Conservation (phyloP, 2,888 invertebrate genomes). For the Choreutis nemorana region DNA sequence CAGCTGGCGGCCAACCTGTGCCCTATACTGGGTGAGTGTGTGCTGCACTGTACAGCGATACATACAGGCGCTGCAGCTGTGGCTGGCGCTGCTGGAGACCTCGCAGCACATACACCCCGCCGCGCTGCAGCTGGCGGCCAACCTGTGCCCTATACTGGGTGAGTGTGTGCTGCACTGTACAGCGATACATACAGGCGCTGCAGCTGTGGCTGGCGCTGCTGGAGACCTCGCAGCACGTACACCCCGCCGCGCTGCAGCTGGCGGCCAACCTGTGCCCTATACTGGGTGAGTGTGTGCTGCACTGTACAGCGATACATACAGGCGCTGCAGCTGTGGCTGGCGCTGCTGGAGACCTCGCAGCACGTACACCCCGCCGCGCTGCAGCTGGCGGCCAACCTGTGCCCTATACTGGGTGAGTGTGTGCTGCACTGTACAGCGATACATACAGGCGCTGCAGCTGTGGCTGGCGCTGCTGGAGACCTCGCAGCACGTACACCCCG, state of each 20-base stretch:
- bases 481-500: slow-evolving; percentile 65
- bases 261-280: slow-evolving; percentile 78
- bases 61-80: slow-evolving; percentile 90
- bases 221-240: slow-evolving; percentile 72
- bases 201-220: slow-evolving; percentile 89
- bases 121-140: slow-evolving; percentile 76
- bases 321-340: slow-evolving; percentile 90
- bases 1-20: slow-evolving; percentile 78
- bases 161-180: too few relatives aligned
- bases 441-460: slow-evolving; percentile 87
- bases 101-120: slow-evolving; percentile 66
- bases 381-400: slow-evolving; percentile 77
- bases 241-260: slow-evolving; percentile 71
- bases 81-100: slow-evolving; percentile 84
- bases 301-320: too few relatives aligned
- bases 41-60: too few relatives aligned
- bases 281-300: slow-evolving; percentile 73
- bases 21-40: slow-evolving; percentile 74
- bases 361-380: slow-evolving; percentile 70
- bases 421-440: too few relatives aligned
- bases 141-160: slow-evolving; percentile 79
- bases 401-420: slow-evolving; percentile 75
- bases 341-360: slow-evolving; percentile 76
- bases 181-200: too few relatives aligned
- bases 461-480: slow-evolving; percentile 88